Evolutionary conservation across 2,113 vertebrate species (phyloP), one percentile per base, ranked within the genome.

Genomic region (Peucedramus taeniatus): DNA sequence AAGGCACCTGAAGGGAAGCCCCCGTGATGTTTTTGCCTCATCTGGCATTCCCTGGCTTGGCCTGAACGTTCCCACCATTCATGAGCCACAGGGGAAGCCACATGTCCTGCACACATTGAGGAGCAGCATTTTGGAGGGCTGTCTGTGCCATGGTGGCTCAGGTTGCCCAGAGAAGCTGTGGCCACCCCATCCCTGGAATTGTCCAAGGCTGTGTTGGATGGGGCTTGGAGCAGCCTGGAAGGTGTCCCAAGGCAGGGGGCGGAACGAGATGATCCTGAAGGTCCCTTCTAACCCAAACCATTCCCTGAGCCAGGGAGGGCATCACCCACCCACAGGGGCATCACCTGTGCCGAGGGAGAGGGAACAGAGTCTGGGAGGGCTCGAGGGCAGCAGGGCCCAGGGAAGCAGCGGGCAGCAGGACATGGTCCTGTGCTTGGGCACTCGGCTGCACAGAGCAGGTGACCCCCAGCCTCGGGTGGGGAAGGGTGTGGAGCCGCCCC

Each of bases 381-480:
- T 17, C 23, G 5, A 15, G 61, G 37, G 3, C 71, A 31, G 40
- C 61, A 6, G 45, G 70, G 27, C 45, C 4, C 6, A 6, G 50
- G 56, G 56, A 37, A 33, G 12, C 42, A 10, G 28, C 6, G 1
- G 7, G 9, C 40, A 27, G 81, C 8, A 1, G 71, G 31, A 37
- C 1, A 11, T 0, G 13, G 28, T 27, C 7, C 59, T 13, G 60
- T 3, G 11, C 11, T 3, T 3, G 72, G 77, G 13, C 11, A 0
- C n/a, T 30, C 31, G 0, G 2, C 22, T 2, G 8, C 15, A 0
- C 3, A 1, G 1, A 1, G 35, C 49, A 1, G 18, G 18, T 4
- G 72, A 42, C 21, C 7, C 31, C 3, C 47, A 6, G 54, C 11
- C 6, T 2, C 3, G 53, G 24, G 8, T 3, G 53, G 31, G 54